Evolutionary conservation across 1,140 invertebrate species (phyloP).

Genomic region (Lordiphosa collinella): DNA sequence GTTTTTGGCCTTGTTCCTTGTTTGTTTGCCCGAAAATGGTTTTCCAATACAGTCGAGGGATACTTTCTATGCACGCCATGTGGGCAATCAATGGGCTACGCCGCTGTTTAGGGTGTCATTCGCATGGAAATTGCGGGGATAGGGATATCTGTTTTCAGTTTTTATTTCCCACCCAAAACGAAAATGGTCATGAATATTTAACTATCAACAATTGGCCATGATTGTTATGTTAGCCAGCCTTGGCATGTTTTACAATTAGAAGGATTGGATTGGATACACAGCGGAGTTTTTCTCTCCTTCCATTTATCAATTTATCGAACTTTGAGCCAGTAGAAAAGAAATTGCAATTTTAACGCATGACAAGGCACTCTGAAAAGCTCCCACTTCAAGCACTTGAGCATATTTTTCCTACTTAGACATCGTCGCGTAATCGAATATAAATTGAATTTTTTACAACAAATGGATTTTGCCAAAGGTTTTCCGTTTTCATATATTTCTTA

Average conservation of each 20-base stretch:
- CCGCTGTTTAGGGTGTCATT: conserved; percentile 33
- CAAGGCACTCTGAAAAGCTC: conserved; percentile 50
- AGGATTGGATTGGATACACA: conserved; percentile 20
- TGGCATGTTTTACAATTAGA: conserved; percentile 58
- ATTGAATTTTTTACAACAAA: conserved; percentile 73
- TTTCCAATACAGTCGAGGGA: conserved; percentile 57
- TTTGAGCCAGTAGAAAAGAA: conserved; percentile 30
- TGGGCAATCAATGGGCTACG: conserved; percentile 62
- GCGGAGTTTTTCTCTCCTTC: conserved; percentile 17
- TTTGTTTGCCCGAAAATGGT: conserved; percentile 43
- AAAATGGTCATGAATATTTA: conserved; percentile 60
- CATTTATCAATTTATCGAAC: conserved; percentile 60
- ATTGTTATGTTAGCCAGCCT: conserved; percentile 60
- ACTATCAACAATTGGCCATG: conserved; percentile 68
- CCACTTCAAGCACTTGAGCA: conserved; percentile 42
- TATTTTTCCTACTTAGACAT: conserved; percentile 60
- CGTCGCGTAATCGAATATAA: conserved; percentile 74
- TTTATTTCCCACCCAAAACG: conserved; percentile 58
- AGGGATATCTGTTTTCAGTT: conserved; percentile 49
- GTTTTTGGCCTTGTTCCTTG: conserved; percentile 13
- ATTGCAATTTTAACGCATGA: conserved; percentile 76
- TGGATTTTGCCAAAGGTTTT: conserved; percentile 62
- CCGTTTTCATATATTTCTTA: conserved; percentile 3
- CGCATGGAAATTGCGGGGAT: not conserved
- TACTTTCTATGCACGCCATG: conserved; percentile 60